Evolutionary conservation across 2,113 vertebrate species (phyloP).

Genomic region (Dasyornis broadbenti): DNA sequence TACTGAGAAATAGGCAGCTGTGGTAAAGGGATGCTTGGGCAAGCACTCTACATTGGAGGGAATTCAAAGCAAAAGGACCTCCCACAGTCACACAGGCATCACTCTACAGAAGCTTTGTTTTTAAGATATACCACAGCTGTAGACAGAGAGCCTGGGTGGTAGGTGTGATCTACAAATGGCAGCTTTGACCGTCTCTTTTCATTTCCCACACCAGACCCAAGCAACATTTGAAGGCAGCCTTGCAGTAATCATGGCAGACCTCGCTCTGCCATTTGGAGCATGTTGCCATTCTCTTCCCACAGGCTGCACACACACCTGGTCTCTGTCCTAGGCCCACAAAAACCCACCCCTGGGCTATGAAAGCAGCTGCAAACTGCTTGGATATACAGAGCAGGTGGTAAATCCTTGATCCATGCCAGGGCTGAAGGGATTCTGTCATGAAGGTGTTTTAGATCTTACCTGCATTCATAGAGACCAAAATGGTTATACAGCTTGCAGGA

Average conservation of each 20-base stretch:
- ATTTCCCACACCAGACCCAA: not conserved
- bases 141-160: not conserved
- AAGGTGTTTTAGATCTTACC: not conserved
- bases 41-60: rapidly evolving
- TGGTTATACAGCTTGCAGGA: not conserved
- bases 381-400: not conserved
- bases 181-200: not conserved
- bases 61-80: not conserved
- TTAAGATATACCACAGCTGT: not conserved
- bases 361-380: not conserved
- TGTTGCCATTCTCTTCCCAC: not conserved
- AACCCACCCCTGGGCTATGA: not conserved
- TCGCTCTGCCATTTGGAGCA: not conserved
- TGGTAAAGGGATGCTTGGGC: not conserved
- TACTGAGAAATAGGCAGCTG: not conserved
- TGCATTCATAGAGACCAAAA: not conserved
- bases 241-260: not conserved
- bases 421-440: not conserved
- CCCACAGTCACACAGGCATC: not conserved
- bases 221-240: not conserved
- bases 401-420: not conserved
- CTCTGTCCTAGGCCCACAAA: not conserved
- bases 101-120: not conserved
- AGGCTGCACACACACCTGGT: not conserved
- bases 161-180: not conserved